Evolutionary conservation across 2,113 vertebrate species (phyloP), one percentile per base, ranked within the genome.

Genomic region (Cyanoderma ruficeps): DNA sequence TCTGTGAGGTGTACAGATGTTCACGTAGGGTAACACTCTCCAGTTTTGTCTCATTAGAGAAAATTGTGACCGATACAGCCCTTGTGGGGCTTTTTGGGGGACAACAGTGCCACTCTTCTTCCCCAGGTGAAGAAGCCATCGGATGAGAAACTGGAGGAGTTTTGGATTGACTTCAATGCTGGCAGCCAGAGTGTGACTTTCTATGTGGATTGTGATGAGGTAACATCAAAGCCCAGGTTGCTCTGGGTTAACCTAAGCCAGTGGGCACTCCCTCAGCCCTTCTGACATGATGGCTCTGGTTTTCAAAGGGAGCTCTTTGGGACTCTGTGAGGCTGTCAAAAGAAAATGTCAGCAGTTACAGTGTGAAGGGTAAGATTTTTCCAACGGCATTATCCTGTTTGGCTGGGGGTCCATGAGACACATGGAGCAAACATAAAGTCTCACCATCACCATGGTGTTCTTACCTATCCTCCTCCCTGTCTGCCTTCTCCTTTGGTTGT

Each of bases 141-240:
- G 0, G 99, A 99, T 30, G 98, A 99, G 35, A 98, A 98, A 44
- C 94, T 99, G 82, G 98, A 99, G 21, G 76, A 98, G 56, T 99
- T 99, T 93, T 99, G 99, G 99, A 98, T 99, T 4, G 99, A 99
- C 83, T 99, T 99, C 84, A 99, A 99, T 8, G 9, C 95, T 1
- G 98, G 98, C 46, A 99, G 98, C 65, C 97, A 96, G 71, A 98
- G 98, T n/a, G 95, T 99, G 75, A 98, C 98, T 83, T 99, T 99
- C 97, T 99, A 99, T 31, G 97, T 98, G 46, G 95, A 99, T 30
- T 98, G 97, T 35, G 92, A 84, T 3, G 97, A 99, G 98, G 99
- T 99, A 97, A 95, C 61, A 57, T 15, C 11, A 50, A 59, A 69
- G 27, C 39, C n/a, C 14, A 9, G 1, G 9, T 56, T 16, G 46